Evolutionary conservation across 2,888 invertebrate genomes (phyloP), one percentile per base, ranked within the genome.

Genomic region (Pseudococcus longispinus): DNA sequence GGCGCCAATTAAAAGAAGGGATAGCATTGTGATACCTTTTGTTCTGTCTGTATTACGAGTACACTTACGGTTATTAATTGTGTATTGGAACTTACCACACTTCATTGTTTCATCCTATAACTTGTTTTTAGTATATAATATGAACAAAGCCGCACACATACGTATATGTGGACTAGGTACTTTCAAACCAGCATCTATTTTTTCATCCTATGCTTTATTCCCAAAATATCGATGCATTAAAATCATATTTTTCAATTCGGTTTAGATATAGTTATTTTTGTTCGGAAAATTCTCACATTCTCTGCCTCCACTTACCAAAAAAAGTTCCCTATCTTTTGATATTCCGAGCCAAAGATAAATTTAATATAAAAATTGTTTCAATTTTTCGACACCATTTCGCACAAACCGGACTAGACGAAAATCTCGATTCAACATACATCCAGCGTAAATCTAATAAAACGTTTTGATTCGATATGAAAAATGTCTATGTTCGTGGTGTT

Each of bases 1-100:
- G 65, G 65, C 65, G 65, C 65, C 65, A 65, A 65, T 65, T 65
- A 65, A 65, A 65, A 65, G 65, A 65, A 65, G 65, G 65, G 65
- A 65, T 65, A 26, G 65, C n/a, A 13, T 26, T 26, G 23, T 26
- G 65, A 65, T 65, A 65, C n/a, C 65, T 65, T 65, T 65, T 65
- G 65, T 65, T 65, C 26, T 65, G 15, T 26, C 23, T 26, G 26
- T 65, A 26, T 65, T 13, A 65, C 15, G n/a, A n/a, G 55, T 55
- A n/a, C 55, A 20, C 15, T 55, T 55, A 55, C 55, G 2, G 6
- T 55, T n/a, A 55, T 55, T 20, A 55, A 55, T 55, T 46, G 37
- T 55, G 55, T 55, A 55, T 55, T 20, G 55, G n/a, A 55, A 55
- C 55, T 55, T 55, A 55, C 55, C 55, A n/a, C 55, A n/a, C 15